phyloP scores from a whole-genome alignment of 2,888 invertebrate species.

The Tipula confusa region DNA sequence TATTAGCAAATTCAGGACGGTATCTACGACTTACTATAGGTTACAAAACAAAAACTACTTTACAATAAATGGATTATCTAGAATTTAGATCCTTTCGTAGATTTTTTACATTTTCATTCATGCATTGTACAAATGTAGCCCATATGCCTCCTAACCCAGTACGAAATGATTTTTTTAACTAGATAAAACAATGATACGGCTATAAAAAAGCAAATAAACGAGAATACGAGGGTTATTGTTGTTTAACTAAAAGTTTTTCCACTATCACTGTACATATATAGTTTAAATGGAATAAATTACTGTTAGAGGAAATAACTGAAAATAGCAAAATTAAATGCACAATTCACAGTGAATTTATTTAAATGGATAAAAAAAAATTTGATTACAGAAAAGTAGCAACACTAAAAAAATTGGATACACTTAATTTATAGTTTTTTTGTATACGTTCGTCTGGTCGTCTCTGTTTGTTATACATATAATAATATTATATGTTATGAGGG shows the following conservation, averaged over 20 bases:
- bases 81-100: not conserved
- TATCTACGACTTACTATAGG: not conserved
- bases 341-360: not conserved
- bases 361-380: not conserved
- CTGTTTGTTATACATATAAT: not conserved
- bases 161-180: not conserved
- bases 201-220: not conserved
- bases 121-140: not conserved
- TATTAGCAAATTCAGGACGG: no score
- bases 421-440: not conserved
- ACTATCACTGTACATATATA: not conserved
- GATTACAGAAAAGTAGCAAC: not conserved
- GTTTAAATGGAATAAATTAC: not conserved
- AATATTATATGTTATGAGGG: not conserved
- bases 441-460: not conserved
- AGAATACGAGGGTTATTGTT: not conserved
- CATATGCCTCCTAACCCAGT: conserved; percentile 3
- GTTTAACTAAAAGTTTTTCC: not conserved
- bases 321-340: conserved; percentile 8
- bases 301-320: not conserved
- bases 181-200: conserved; percentile 5
- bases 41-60: not conserved
- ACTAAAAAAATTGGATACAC: not conserved
- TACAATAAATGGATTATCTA: not conserved
- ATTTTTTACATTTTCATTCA: not conserved